These are phyloP conservation scores for Gallinago undulata DNA, from an alignment of 2,113 vertebrate genomes.

Conservation along the genomic window DNA sequence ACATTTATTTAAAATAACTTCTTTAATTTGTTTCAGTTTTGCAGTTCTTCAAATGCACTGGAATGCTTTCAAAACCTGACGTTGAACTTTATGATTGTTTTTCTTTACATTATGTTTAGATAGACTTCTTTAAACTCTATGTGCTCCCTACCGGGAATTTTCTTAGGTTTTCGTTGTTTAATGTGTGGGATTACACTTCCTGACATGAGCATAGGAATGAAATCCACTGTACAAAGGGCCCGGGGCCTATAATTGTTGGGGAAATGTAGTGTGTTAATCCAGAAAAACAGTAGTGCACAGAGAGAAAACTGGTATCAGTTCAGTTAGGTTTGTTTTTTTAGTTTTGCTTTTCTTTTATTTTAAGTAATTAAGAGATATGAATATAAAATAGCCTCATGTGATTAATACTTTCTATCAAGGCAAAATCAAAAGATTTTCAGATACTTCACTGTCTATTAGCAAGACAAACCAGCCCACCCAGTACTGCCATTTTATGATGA, in stretches of 20 bases:
- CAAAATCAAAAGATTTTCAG: neutral
- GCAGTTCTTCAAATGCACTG: neutral
- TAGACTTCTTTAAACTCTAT: neutral
- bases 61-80: neutral
- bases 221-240: neutral
- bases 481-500: neutral
- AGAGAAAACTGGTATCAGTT: neutral
- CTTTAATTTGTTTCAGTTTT: neutral
- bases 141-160: neutral
- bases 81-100: neutral
- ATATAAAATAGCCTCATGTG: neutral
- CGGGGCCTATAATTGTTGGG: neutral
- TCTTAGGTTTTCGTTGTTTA: neutral
- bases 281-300: neutral
- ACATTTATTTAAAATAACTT: neutral
- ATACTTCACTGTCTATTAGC: neutral
- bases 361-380: neutral
- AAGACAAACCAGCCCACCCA: neutral
- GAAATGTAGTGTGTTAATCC: neutral
- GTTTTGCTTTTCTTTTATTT: neutral
- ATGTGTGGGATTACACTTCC: neutral
- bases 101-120: neutral
- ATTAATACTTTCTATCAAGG: neutral
- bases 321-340: neutral
- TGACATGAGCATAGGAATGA: neutral